Percentiles rank a stretch among this genome's conserved stretches.
phyloP scores from a whole-genome alignment of 2,888 invertebrate genomes.

The Sinohyriopsis cumingii region DNA sequence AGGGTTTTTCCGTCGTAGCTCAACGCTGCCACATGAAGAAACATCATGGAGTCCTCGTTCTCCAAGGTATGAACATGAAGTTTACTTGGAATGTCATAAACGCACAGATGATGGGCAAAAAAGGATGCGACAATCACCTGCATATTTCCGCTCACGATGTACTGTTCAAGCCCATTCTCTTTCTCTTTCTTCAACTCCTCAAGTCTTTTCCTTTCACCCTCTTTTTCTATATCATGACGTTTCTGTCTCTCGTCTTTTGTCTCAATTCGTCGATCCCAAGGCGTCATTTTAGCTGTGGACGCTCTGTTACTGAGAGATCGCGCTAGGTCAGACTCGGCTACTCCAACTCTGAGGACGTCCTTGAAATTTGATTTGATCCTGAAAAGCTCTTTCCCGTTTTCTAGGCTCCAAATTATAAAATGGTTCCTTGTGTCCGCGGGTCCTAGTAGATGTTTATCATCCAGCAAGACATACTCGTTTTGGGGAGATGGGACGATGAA shows the following conservation, averaged over 20 bases:
- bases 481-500: conserved; percentile 64
- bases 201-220: conserved; percentile 46
- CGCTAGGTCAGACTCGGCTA: conserved; percentile 30
- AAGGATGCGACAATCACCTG: conserved; percentile 66
- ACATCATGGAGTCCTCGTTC: conserved; percentile 64
- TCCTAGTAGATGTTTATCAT: conserved; percentile 63
- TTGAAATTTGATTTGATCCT: conserved; percentile 63
- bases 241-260: conserved; percentile 47
- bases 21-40: conserved; percentile 64
- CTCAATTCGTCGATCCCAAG: conserved; percentile 66
- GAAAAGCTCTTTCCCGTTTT: conserved; percentile 58
- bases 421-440: conserved; percentile 66
- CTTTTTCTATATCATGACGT: conserved; percentile 54
- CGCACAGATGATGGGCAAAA: conserved; percentile 69
- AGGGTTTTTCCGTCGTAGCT: conserved; percentile 61
- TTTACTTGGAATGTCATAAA: conserved; percentile 63
- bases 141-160: conserved; percentile 63
- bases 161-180: conserved; percentile 67
- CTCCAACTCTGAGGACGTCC: conserved; percentile 39
- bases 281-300: conserved; percentile 60
- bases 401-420: conserved; percentile 67
- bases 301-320: conserved; percentile 33
- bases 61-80: conserved; percentile 63
- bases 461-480: conserved; percentile 66
- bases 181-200: conserved; percentile 63